Evolutionary conservation across 92 coral and sea anemone species (phyloP).

Genomic region (Zoanthus sociatus): DNA sequence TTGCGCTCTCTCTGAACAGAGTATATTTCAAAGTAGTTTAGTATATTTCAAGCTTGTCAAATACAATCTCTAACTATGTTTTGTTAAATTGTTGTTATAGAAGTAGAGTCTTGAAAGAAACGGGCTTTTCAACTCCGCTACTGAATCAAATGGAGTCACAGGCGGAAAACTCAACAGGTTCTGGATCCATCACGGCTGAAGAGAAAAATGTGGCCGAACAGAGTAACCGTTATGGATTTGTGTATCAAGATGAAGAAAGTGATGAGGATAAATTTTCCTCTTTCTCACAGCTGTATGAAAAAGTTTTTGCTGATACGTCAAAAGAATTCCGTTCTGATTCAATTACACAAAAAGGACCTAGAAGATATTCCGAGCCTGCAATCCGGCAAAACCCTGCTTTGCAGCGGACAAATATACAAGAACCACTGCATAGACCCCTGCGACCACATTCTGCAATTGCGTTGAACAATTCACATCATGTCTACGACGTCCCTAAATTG

Average conservation of each 20-base stretch:
- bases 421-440: not conserved
- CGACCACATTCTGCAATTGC: conserved; percentile 17
- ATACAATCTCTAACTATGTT: no score
- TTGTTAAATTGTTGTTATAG: no score
- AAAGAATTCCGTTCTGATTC: not conserved
- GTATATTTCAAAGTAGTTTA: no score
- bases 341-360: not conserved
- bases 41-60: no score
- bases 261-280: conserved; percentile 7
- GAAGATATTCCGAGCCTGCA: conserved; percentile 28
- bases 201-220: not conserved
- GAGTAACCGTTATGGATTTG: not conserved
- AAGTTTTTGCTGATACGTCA: conserved; percentile 41
- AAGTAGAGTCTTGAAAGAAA: not conserved
- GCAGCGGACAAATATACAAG: not conserved
- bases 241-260: not conserved
- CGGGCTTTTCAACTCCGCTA: not conserved
- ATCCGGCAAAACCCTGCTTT: conserved; percentile 19
- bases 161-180: not conserved
- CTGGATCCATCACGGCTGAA: not conserved
- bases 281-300: conserved; percentile 22
- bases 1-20: no score
- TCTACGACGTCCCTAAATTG: conserved; percentile 40
- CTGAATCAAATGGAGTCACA: not conserved
- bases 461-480: conserved; percentile 25